Conservation (phyloP, 2,888 invertebrate species). For the Scaptodrosophila latifasciaeformis region DNA sequence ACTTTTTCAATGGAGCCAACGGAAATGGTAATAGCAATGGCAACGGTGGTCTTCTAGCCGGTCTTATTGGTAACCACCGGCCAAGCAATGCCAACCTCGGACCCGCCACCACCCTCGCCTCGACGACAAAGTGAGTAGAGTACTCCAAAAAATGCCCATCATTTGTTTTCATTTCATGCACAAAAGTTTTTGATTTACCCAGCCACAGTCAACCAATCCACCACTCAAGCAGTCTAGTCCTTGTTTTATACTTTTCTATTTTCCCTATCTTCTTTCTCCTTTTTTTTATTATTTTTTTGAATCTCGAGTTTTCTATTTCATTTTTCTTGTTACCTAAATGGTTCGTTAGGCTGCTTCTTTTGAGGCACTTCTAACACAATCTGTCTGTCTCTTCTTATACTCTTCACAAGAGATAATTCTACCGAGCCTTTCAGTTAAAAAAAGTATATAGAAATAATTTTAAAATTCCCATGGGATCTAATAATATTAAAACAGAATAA, state of each 20-base stretch:
- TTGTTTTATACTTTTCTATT: conserved; percentile 1
- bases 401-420: no score
- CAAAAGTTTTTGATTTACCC: conserved; percentile 66
- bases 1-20: conserved; percentile 73
- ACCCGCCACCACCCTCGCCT: conserved; percentile 18
- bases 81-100: conserved; percentile 29
- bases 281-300: conserved; percentile 17
- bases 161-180: conserved; percentile 66
- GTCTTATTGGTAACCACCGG: background rate
- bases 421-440: no score
- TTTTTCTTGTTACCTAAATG: no score
- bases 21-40: conserved; percentile 7
- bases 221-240: background rate
- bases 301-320: conserved; percentile 3
- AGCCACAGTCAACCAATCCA: conserved; percentile 13
- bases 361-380: conserved; percentile 41
- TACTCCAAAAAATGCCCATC: conserved; percentile 53
- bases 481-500: no score
- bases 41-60: conserved; percentile 7
- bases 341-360: conserved; percentile 39
- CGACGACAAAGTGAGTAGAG: conserved; percentile 50
- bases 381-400: no score
- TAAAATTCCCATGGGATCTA: no score
- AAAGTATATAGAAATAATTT: no score
- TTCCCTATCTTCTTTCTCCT: conserved; percentile 2